Evolutionary conservation across 1,140 invertebrate species (phyloP), one percentile per base, ranked within the genome.

Genomic region (Sogatella furcifera): DNA sequence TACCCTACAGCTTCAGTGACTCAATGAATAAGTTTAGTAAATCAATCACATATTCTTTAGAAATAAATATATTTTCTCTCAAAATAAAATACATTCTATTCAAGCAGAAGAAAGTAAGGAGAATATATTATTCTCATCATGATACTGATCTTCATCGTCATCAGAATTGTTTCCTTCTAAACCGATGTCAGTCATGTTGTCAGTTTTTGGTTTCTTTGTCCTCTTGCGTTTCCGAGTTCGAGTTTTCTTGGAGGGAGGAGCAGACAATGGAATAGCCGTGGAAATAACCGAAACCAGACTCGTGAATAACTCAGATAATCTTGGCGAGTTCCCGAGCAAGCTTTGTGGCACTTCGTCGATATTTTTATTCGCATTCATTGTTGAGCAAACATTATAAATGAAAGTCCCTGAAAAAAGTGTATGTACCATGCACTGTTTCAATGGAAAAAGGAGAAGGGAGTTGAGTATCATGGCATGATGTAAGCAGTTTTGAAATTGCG

Each of bases 391-490:
- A 77, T 89, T 89, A 66, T 89, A 90, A 4, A 86, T 65, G 68
- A 89, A 82, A 8, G 84, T 84, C 0, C 87, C 86, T 73, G 87
- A 84, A 63, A 78, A 87, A 52, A 82, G 74, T 64, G 80, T 77
- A 46, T 74, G 76, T 68, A 84, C 75, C 41, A 72, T 71, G 38
- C 77, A 76, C 66, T 72, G 69, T 58, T 73, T 62, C 65, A 80
- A 82, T 0, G 82, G 82, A 62, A 71, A 73, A 21, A 74, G 69
- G n/a, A 88, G 73, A 21, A 89, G 66, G 1, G 72, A 72, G 75
- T 89, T 89, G 15, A 90, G 73, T 60, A 79, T 73, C 63, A 81
- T 80, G 1, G 80, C 68, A 54, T 84, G 77, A 43, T 74, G 77
- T 19, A 86, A 69, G 65, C 82, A 82, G 70, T 77, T 80, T 70